These are phyloP conservation scores for Synergus umbraculus DNA, from an alignment of 2,888 invertebrate genomes.

Conservation along the genomic window DNA sequence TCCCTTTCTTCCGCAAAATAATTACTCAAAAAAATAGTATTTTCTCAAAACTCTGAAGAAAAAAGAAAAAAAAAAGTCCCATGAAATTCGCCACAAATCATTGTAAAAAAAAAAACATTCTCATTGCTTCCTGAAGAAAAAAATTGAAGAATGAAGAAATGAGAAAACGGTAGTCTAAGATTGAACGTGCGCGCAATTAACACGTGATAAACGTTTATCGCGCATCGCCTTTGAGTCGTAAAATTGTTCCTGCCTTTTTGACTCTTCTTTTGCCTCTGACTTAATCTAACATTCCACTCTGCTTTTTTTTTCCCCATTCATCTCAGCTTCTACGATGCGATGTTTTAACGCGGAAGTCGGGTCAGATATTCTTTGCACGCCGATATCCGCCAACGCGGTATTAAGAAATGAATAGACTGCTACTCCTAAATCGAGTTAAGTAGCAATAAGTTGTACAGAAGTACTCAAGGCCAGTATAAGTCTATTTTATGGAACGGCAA, in stretches of 20 bases:
- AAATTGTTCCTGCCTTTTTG: slow-evolving; percentile 17
- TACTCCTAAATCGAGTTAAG: slow-evolving; percentile 23
- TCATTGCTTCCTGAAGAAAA: neutral
- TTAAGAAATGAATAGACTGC: slow-evolving; percentile 3
- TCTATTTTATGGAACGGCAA: slow-evolving; percentile 12
- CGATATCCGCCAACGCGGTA: slow-evolving; percentile 2
- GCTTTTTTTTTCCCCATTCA: neutral
- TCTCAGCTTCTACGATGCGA: slow-evolving; percentile 3
- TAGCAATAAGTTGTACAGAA: slow-evolving; percentile 5
- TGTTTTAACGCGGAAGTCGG: slow-evolving; percentile 31
- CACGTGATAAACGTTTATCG: slow-evolving; percentile 35
- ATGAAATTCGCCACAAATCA: no score
- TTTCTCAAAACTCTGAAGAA: no score
- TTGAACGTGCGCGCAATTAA: slow-evolving; percentile 16
- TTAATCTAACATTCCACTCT: slow-evolving; percentile 24
- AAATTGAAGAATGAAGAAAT: neutral
- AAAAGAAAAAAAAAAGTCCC: no score
- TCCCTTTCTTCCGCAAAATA: neutral
- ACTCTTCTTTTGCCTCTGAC: neutral
- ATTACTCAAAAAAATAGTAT: neutral
- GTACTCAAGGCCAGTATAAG: neutral
- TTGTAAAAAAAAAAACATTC: no score
- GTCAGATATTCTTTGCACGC: slow-evolving; percentile 12
- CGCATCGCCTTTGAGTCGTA: neutral
- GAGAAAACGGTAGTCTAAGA: slow-evolving; percentile 19